A percentile compares a stretch with the other conserved stretches of the same genome.
Evolutionary conservation across 2,797 vertebrate genomes (phyloP).

Genomic region (Alca torda): DNA sequence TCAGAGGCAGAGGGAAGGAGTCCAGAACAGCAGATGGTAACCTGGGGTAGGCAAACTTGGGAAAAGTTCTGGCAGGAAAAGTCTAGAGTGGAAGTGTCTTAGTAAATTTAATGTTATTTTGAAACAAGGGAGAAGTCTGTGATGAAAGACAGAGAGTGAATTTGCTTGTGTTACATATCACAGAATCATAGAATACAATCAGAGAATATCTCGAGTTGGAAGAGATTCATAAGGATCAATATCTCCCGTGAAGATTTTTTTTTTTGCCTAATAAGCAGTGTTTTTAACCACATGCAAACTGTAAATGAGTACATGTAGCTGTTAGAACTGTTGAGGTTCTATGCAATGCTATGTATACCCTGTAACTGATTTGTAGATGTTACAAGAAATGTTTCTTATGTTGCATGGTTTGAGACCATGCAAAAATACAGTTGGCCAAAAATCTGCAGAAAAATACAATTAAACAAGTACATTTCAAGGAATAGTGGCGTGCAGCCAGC

Average conservation of each 20-base stretch:
- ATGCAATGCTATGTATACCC: background rate
- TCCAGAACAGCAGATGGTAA: constrained; percentile 41
- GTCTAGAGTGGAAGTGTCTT: background rate
- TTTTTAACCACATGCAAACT: background rate
- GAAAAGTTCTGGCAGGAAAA: background rate
- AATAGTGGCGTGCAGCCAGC: background rate
- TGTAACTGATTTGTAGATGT: background rate
- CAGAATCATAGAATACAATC: background rate
- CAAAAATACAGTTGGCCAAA: background rate
- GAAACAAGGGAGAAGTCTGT: background rate
- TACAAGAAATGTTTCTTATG: background rate
- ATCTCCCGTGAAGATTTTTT: background rate
- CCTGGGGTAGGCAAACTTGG: background rate
- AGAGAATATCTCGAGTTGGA: background rate
- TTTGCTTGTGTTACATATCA: background rate
- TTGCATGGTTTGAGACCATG: background rate
- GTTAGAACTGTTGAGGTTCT: background rate
- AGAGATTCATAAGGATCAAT: background rate
- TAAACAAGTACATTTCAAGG: background rate
- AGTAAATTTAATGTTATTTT: background rate
- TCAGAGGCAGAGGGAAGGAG: background rate
- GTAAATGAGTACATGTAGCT: background rate
- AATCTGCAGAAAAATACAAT: background rate
- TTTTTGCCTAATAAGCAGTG: background rate
- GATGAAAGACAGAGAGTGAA: background rate